phyloP scores from a whole-genome alignment of 2,888 invertebrate species.

The Andricus curvator region DNA sequence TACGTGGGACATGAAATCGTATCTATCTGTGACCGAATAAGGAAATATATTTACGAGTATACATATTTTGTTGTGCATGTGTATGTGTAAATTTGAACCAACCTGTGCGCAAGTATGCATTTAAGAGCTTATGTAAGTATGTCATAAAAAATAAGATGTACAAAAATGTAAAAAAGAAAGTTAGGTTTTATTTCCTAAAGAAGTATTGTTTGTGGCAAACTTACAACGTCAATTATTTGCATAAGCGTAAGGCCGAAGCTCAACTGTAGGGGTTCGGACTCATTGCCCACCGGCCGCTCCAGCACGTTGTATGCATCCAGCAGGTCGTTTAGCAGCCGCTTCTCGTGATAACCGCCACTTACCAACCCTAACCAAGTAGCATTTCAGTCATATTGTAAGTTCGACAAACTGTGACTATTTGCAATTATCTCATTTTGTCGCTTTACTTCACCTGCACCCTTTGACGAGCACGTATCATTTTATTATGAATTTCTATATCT shows the following conservation, averaged over 20 bases:
- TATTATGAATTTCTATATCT: not conserved
- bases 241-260: conserved; percentile 97
- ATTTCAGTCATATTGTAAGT: conserved; percentile 66
- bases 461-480: not conserved
- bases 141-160: conserved; percentile 45
- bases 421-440: not conserved
- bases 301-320: conserved; percentile 96
- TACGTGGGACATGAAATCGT: not conserved
- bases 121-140: conserved; percentile 38
- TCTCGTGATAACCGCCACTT: conserved; percentile 94
- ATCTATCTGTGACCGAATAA: not conserved
- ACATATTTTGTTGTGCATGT: not conserved
- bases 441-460: conserved; percentile 11
- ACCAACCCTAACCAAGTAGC: conserved; percentile 79
- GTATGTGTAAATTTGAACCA: conserved; percentile 4
- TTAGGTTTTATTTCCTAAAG: conserved; percentile 54
- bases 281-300: conserved; percentile 96
- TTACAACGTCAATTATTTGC: conserved; percentile 99
- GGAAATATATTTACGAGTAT: not conserved
- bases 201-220: conserved; percentile 74
- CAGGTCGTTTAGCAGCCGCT: conserved; percentile 93
- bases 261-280: conserved; percentile 96
- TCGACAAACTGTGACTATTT: conserved; percentile 54
- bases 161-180: conserved; percentile 48
- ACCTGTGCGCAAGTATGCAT: conserved; percentile 35